phyloP scores from a whole-genome alignment of 1,140 invertebrate genomes.

The Elymnias hypermnestra region DNA sequence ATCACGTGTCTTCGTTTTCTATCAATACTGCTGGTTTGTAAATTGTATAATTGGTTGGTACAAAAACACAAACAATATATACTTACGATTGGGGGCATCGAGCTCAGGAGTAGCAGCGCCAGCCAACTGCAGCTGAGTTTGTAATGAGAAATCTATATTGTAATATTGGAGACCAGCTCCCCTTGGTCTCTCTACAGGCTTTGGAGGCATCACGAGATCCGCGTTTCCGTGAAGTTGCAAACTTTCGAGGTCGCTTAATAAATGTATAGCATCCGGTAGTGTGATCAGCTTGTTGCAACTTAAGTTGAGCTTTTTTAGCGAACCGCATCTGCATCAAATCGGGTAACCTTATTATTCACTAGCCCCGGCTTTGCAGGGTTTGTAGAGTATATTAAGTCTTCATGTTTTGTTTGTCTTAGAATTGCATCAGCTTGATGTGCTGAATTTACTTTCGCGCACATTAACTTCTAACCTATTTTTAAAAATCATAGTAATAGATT shows the following conservation, averaged over 20 bases:
- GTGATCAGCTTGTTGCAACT: constrained; percentile 96
- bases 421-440: no score
- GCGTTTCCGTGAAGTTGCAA: constrained; percentile 96
- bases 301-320: constrained; percentile 95
- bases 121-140: constrained; percentile 94
- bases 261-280: constrained; percentile 97
- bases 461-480: no score
- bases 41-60: no score
- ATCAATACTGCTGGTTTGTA: no score
- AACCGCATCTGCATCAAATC: constrained; percentile 97
- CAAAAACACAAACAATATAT: no score
- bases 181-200: constrained; percentile 88
- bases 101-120: constrained; percentile 90
- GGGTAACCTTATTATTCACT: no score
- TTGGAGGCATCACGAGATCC: constrained; percentile 98
- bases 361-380: no score
- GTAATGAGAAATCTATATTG: constrained; percentile 99
- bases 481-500: no score
- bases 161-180: constrained; percentile 95
- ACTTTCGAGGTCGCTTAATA: constrained; percentile 92
- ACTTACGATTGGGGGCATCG: constrained; percentile 80
- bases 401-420: no score
- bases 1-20: not conserved
- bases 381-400: no score
- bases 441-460: no score